These are phyloP conservation scores for Apus apus DNA, from an alignment of 2,113 vertebrate genomes.

Conservation along the genomic window DNA sequence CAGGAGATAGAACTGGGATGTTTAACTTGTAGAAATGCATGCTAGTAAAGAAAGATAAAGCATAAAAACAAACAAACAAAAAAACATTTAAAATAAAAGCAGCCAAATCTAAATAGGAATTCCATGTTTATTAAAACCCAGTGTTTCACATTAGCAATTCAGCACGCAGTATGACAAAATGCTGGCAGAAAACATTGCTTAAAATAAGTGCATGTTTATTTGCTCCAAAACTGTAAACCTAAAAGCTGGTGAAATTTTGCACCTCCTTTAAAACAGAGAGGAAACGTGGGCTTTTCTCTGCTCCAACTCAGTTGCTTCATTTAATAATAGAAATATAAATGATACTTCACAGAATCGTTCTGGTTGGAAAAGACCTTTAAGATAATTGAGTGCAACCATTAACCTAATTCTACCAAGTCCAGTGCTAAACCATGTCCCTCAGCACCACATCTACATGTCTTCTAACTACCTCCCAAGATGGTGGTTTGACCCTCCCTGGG, in stretches of 20 bases:
- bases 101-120: background rate
- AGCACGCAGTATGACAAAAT: background rate
- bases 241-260: background rate
- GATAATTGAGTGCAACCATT: too few species aligned
- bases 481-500: too few species aligned
- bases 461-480: too few species aligned
- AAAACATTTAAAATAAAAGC: constrained; percentile 23
- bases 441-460: too few species aligned
- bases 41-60: background rate
- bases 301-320: background rate
- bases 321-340: background rate
- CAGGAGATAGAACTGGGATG: background rate
- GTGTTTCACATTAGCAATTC: background rate
- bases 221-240: background rate
- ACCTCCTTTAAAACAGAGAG: background rate
- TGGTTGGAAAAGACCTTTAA: too few species aligned
- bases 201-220: background rate
- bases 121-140: background rate
- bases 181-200: background rate
- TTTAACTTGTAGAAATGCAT: background rate
- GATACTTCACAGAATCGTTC: background rate
- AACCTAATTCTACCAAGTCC: too few species aligned
- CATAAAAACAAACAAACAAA: background rate
- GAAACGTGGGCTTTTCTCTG: background rate
- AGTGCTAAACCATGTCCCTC: too few species aligned